phyloP scores from a whole-genome alignment of 2,888 invertebrate species.

The Pediacus dermestoides region DNA sequence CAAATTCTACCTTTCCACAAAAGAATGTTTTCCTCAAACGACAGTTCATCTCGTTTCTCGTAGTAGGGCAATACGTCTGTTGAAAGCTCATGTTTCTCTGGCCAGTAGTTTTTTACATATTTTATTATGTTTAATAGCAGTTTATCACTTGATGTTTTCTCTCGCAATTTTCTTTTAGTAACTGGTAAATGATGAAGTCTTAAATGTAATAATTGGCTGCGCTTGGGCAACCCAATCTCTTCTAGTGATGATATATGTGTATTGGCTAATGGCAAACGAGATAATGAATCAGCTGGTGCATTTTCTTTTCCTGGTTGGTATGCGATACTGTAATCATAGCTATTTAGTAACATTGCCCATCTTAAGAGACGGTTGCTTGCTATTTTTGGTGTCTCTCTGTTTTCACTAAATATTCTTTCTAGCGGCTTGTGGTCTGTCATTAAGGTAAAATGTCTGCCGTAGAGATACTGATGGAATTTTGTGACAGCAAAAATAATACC shows the following conservation, averaged over 20 bases:
- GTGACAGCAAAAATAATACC: conserved; percentile 16
- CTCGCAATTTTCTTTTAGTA: too few species aligned
- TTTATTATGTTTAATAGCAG: conserved; percentile 8
- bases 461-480: conserved; percentile 15
- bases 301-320: conserved; percentile 15
- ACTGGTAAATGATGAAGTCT: too few species aligned
- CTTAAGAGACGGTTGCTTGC: conserved; percentile 15
- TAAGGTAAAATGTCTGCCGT: conserved; percentile 13
- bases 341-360: conserved; percentile 15
- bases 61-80: conserved; percentile 17
- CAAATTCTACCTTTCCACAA: conserved; percentile 19
- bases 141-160: conserved; percentile 9
- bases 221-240: too few species aligned
- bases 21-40: conserved; percentile 17
- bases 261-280: conserved; percentile 9
- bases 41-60: conserved; percentile 25
- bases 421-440: conserved; percentile 17
- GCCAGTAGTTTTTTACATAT: conserved; percentile 11
- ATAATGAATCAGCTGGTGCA: conserved; percentile 13
- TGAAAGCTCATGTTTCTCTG: conserved; percentile 10
- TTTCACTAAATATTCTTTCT: conserved; percentile 14
- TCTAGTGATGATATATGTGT: conserved; percentile 3
- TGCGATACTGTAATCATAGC: conserved; percentile 12
- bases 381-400: conserved; percentile 11
- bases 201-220: too few species aligned